Evolutionary conservation across 1,140 invertebrate genomes (phyloP).

Genomic region (Scylla paramamosain): DNA sequence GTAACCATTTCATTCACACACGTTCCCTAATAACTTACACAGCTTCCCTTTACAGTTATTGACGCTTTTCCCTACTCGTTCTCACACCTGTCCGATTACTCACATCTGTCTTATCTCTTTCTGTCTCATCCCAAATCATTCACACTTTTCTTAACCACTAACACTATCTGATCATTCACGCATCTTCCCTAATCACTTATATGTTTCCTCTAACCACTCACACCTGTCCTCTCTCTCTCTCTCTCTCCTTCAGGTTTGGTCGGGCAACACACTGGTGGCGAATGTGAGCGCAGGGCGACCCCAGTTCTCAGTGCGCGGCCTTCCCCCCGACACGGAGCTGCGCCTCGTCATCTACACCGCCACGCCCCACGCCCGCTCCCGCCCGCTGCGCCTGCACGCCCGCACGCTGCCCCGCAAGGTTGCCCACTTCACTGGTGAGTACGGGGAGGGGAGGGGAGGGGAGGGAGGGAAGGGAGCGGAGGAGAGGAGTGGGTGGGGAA

Average conservation of each 20-base stretch:
- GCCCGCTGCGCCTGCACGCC: constrained; percentile 65
- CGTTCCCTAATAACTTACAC: no score
- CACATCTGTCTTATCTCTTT: no score
- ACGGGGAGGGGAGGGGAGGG: neutral
- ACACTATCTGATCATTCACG: no score
- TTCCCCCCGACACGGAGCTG: constrained; percentile 64
- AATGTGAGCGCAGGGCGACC: constrained; percentile 64
- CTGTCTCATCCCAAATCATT: no score
- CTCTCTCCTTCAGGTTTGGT: constrained; percentile 66
- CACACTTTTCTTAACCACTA: no score
- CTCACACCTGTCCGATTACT: no score
- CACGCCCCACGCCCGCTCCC: constrained; percentile 66
- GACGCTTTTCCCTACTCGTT: no score
- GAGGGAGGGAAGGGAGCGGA: no score
- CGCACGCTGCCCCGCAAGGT: constrained; percentile 52
- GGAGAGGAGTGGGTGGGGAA: neutral
- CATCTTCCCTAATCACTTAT: no score
- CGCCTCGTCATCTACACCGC: constrained; percentile 70
- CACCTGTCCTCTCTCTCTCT: neutral
- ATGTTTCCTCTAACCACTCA: neutral
- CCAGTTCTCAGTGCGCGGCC: constrained; percentile 65
- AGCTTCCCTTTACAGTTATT: no score
- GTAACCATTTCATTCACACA: no score
- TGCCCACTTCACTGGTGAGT: constrained; percentile 53
- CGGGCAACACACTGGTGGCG: constrained; percentile 59